Conservation (phyloP, 2,888 invertebrate genomes). For the Phytoseiulus persimilis region DNA sequence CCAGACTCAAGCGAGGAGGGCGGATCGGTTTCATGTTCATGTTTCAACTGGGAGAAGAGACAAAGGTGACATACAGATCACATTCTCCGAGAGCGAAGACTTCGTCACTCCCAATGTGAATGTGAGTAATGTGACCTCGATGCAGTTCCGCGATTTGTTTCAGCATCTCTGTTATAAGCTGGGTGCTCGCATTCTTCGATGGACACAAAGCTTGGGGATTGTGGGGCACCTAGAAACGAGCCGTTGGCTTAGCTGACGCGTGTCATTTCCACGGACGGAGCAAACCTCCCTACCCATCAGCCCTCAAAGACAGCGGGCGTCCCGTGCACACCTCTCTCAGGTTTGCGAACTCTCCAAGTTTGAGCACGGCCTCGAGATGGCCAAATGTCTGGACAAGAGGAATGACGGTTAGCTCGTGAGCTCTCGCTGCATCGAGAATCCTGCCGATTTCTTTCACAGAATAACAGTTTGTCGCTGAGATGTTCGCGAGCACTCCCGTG, state of each 20-base stretch:
- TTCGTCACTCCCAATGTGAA: slow-evolving; percentile 77
- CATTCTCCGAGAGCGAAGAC: slow-evolving; percentile 59
- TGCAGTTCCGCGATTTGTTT: slow-evolving; percentile 64
- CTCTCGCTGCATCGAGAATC: slow-evolving; percentile 59
- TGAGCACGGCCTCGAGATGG: slow-evolving; percentile 70
- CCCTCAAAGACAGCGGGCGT: not conserved
- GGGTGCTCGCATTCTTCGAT: slow-evolving; percentile 56
- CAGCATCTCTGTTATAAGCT: slow-evolving; percentile 61
- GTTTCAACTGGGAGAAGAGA: too few species aligned
- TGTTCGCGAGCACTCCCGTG: slow-evolving; percentile 56
- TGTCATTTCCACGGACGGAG: too few species aligned
- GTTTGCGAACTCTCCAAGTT: slow-evolving; percentile 60
- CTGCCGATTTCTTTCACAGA: slow-evolving; percentile 59
- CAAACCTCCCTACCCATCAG: not conserved
- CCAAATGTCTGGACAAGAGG: slow-evolving; percentile 79
- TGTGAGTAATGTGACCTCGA: slow-evolving; percentile 56
- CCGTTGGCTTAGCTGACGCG: too few species aligned
- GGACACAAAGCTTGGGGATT: slow-evolving; percentile 64
- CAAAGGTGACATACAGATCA: slow-evolving; percentile 47
- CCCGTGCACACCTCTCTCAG: slow-evolving; percentile 58
- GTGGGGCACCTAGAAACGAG: slow-evolving; percentile 45
- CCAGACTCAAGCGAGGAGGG: too few species aligned
- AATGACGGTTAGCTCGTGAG: slow-evolving; percentile 61
- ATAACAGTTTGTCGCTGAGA: slow-evolving; percentile 62
- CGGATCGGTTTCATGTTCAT: too few species aligned